A percentile compares a stretch with the other conserved stretches of the same genome.
These are phyloP conservation scores for Zaprionus taronus DNA, from an alignment of 1,140 invertebrate genomes.

Conservation along the genomic window DNA sequence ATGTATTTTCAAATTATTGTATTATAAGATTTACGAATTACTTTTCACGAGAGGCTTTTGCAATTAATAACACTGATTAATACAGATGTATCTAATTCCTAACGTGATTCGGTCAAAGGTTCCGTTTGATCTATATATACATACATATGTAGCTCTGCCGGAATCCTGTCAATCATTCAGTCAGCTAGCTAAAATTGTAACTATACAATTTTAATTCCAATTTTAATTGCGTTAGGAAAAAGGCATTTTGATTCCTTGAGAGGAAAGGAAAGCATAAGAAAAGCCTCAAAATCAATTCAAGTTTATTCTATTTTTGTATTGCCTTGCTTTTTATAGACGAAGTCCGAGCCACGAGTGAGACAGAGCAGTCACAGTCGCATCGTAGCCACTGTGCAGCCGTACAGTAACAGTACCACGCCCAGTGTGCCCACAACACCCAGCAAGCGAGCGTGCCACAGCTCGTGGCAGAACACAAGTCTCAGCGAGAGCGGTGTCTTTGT, in stretches of 20 bases:
- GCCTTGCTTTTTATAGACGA: conserved; percentile 25
- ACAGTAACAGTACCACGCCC: conserved; percentile 73
- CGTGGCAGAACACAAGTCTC: conserved; percentile 83
- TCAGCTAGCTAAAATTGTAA: conserved; percentile 15
- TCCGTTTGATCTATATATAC: background rate
- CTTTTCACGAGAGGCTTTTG: background rate
- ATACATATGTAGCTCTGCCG: background rate
- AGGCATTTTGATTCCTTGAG: conserved; percentile 11
- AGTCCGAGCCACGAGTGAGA: conserved; percentile 36
- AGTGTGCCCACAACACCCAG: conserved; percentile 61
- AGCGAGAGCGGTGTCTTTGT: conserved; percentile 89
- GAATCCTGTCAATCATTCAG: conserved; percentile 18
- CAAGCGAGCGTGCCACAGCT: conserved; percentile 37
- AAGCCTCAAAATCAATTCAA: conserved; percentile 56
- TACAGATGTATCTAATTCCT: background rate
- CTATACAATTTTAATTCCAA: conserved; percentile 16
- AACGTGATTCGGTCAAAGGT: background rate
- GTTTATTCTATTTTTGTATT: conserved; percentile 23
- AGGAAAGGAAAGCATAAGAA: conserved; percentile 3
- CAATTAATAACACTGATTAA: background rate
- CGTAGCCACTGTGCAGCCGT: conserved; percentile 81
- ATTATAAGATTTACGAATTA: background rate
- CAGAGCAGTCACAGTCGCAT: conserved; percentile 60
- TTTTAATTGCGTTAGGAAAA: conserved; percentile 18
- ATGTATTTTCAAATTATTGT: background rate